phyloP scores from a whole-genome alignment of 2,888 invertebrate genomes.

The Campaea margaritaria region DNA sequence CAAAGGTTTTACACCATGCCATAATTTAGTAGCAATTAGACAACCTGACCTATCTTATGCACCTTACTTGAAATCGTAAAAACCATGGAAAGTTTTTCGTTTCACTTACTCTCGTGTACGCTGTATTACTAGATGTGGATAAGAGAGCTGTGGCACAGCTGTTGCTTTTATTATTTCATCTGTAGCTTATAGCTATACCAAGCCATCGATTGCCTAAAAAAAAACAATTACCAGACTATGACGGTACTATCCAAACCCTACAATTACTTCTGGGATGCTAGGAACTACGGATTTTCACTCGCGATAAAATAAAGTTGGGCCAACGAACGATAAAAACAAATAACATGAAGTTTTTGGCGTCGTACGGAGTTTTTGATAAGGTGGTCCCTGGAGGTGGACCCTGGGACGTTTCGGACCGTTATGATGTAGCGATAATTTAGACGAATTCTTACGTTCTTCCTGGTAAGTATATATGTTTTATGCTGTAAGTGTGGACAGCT shows the following conservation, averaged over 20 bases:
- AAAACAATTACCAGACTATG: not conserved
- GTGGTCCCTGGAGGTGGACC: conserved; percentile 48
- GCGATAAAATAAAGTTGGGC: conserved; percentile 37
- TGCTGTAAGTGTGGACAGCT: conserved; percentile 14
- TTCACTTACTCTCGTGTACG: no score
- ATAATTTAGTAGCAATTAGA: no score
- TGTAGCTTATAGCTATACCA: no score
- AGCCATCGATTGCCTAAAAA: not conserved
- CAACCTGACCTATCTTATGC: no score
- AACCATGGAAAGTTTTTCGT: no score
- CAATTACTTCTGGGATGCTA: conserved; percentile 16
- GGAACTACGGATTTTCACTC: conserved; percentile 5
- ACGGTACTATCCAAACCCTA: not conserved
- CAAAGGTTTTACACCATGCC: no score
- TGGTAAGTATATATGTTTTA: conserved; percentile 21
- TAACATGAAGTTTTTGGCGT: conserved; percentile 47
- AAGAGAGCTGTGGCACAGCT: no score
- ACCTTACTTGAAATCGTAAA: no score
- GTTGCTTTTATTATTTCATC: no score
- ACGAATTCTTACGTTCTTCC: conserved; percentile 31
- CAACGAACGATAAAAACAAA: conserved; percentile 49
- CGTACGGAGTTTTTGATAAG: conserved; percentile 52
- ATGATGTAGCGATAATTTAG: conserved; percentile 58
- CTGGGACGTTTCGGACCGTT: conserved; percentile 49
- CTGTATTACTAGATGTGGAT: no score